Evolutionary conservation across 2,888 invertebrate genomes (phyloP), one percentile per base, ranked within the genome.

Genomic region (Drosophila testacea): DNA sequence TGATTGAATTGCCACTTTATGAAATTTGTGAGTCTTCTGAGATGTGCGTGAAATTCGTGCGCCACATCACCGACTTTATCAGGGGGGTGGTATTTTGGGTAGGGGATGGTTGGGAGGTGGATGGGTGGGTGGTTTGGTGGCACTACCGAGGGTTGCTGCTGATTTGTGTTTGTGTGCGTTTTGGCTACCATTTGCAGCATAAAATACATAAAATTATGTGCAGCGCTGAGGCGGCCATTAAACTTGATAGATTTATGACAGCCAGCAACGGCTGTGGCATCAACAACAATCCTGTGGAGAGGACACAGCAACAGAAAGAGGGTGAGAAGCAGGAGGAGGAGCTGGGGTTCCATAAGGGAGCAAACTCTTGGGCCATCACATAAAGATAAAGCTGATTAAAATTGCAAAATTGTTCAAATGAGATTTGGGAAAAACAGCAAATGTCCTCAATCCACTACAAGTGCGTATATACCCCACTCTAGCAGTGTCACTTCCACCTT

Each of bases 1-100:
- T 91, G 91, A 91, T 91, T 91, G 91, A 91, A 91, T 91, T 91
- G 91, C 91, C 91, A 90, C 91, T 90, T 90, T 91, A 90, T 91
- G 90, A 90, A 91, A 91, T 91, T 91, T 91, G 91, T 91, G 91
- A 90, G 91, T 90, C 91, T 91, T 91, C 85, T 73, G 91, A 91
- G 91, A 91, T 91, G 88, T 88, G 89, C 88, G 89, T 87, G 78
- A 85, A 89, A 83, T 71, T 83, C 87, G 88, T 83, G 74, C 68
- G 80, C 73, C 61, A 52, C 60, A 47, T 59, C 51, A 57, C 41
- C 32, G 63, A 34, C 66, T 13, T 32, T 34, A 27, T 42, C 44
- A 30, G 44, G 39, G 22, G 28, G 56, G 7, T n/a, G 57, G 38
- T 32, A 7, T 30, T 30, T 30, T 30, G 30, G 30, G 30, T 30